A percentile compares a stretch with the other conserved stretches of the same genome.
Conservation (phyloP, 1,140 invertebrate genomes). For the Tribolium madens region DNA sequence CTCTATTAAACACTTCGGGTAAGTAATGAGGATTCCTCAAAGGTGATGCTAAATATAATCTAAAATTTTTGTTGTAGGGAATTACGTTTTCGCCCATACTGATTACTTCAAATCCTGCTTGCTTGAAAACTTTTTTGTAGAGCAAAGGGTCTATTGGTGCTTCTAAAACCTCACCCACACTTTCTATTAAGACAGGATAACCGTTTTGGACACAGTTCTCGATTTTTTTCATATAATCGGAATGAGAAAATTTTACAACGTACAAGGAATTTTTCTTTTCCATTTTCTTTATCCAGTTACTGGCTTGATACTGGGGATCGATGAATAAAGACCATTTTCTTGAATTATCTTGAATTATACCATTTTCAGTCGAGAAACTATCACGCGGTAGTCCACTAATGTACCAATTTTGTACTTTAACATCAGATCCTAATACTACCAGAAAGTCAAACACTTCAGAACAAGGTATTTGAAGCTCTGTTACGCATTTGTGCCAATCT, state of each 20-base stretch:
- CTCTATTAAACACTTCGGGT: constrained; percentile 91
- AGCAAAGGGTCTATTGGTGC: constrained; percentile 87
- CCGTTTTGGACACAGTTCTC: constrained; percentile 89
- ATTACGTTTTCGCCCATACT: constrained; percentile 87
- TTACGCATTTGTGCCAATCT: constrained; percentile 80
- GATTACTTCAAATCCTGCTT: constrained; percentile 83
- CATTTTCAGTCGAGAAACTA: constrained; percentile 92
- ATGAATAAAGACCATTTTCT: constrained; percentile 89
- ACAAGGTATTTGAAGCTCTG: constrained; percentile 79
- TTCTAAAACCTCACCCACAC: constrained; percentile 87
- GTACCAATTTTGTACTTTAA: constrained; percentile 90
- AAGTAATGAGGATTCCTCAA: constrained; percentile 91
- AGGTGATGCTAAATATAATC: constrained; percentile 91
- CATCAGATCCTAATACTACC: constrained; percentile 83
- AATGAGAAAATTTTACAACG: constrained; percentile 83
- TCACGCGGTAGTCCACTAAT: constrained; percentile 89
- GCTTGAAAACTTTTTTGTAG: constrained; percentile 83
- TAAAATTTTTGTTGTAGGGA: constrained; percentile 82
- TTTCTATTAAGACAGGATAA: constrained; percentile 86
- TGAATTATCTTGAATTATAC: constrained; percentile 85
- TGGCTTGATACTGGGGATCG: constrained; percentile 89
- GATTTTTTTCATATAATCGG: constrained; percentile 86
- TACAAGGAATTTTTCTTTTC: constrained; percentile 85
- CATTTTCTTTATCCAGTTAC: constrained; percentile 94
- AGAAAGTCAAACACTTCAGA: constrained; percentile 81